These are phyloP conservation scores for Intellagama lesueurii DNA, from an alignment of 2,797 vertebrate genomes.

Conservation along the genomic window DNA sequence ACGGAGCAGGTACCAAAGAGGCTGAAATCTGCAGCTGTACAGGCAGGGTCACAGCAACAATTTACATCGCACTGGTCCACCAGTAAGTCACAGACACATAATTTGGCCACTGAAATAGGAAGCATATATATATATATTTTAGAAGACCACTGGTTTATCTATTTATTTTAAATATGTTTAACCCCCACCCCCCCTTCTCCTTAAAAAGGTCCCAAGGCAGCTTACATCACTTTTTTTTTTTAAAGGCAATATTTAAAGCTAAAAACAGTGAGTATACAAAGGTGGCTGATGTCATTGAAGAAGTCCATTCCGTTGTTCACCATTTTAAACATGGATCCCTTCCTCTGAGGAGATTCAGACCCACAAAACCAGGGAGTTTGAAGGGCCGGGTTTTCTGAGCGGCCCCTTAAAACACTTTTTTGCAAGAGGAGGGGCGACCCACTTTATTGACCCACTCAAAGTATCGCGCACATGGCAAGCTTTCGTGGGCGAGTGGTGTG, in stretches of 20 bases:
- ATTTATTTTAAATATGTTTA: too few species aligned
- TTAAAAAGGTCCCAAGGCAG: too few species aligned
- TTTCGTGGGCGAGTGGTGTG: not conserved
- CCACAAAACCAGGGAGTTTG: not conserved
- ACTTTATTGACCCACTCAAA: too few species aligned
- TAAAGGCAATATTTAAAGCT: too few species aligned
- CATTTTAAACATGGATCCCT: not conserved
- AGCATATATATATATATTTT: too few species aligned
- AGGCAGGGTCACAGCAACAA: slow-evolving; percentile 90
- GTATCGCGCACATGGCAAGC: not conserved
- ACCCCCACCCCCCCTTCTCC: too few species aligned
- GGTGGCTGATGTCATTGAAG: too few species aligned
- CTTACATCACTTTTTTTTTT: too few species aligned
- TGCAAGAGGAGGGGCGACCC: not conserved
- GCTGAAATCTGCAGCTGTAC: slow-evolving; percentile 74
- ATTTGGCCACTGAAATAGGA: slow-evolving; percentile 71
- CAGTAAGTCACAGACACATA: slow-evolving; percentile 83
- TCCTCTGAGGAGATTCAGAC: not conserved
- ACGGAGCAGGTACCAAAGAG: slow-evolving; percentile 82
- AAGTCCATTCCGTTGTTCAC: too few species aligned
- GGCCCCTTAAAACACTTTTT: not conserved
- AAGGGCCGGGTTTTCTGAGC: not conserved
- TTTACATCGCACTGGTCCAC: slow-evolving; percentile 81
- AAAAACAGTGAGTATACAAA: too few species aligned
- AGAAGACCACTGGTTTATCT: too few species aligned